Evolutionary conservation across 2,888 invertebrate species (phyloP).

Genomic region (Rhagium mordax): DNA sequence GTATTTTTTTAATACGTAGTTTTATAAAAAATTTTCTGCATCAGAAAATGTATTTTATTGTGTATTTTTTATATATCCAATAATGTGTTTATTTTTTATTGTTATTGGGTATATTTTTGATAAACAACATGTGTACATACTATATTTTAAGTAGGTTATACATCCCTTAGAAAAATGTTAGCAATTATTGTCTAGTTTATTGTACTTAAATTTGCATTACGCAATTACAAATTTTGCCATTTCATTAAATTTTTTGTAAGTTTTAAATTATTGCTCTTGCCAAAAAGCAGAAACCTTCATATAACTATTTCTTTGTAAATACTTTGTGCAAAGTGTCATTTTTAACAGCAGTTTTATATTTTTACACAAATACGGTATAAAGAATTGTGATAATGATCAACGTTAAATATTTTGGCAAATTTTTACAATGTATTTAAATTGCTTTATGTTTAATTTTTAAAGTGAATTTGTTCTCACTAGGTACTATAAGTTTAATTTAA

Average conservation of each 20-base stretch:
- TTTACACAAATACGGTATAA: conserved; percentile 13
- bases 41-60: conserved; percentile 47
- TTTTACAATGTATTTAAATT: not conserved
- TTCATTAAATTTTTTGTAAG: not conserved
- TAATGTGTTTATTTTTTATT: conserved; percentile 1
- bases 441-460: not conserved
- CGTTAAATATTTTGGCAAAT: conserved; percentile 17
- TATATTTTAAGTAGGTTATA: conserved; percentile 19
- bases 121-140: conserved; percentile 26
- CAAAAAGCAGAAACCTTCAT: conserved; percentile 14
- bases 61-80: conserved; percentile 6
- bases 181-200: not conserved
- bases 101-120: conserved; percentile 14
- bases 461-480: not conserved
- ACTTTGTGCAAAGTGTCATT: conserved; percentile 30
- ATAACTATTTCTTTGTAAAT: conserved; percentile 27
- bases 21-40: conserved; percentile 47
- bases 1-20: conserved; percentile 24
- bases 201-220: conserved; percentile 28
- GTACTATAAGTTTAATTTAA: conserved; percentile 20
- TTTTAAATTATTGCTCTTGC: conserved; percentile 12
- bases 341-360: not conserved
- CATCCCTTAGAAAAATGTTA: conserved; percentile 15
- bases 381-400: conserved; percentile 6
- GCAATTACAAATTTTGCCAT: conserved; percentile 23